A percentile compares a stretch with the other conserved stretches of the same genome.
These are phyloP conservation scores for Columba guinea DNA, from an alignment of 2,797 vertebrate species.

Conservation along the genomic window DNA sequence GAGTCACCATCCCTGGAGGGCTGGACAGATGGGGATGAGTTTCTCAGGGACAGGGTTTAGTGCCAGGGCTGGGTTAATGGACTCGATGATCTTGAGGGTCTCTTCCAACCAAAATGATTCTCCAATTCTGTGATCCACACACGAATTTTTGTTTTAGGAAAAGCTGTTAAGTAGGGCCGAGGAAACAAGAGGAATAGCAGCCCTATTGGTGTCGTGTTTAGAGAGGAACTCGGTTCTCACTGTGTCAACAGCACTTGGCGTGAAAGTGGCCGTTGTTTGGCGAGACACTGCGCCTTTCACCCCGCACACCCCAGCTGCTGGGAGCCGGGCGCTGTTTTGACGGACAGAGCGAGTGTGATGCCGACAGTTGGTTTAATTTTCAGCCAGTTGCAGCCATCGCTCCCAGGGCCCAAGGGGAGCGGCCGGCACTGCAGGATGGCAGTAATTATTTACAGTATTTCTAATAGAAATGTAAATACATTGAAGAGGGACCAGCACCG, in stretches of 20 bases:
- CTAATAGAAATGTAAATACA: not conserved
- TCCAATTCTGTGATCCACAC: too few species aligned
- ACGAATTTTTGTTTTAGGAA: not conserved
- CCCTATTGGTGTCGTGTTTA: slow-evolving; percentile 70
- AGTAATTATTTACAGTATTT: not conserved
- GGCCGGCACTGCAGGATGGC: rapidly evolving
- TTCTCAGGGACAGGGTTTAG: too few species aligned
- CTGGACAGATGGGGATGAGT: too few species aligned
- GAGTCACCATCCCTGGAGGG: too few species aligned
- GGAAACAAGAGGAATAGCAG: slow-evolving; percentile 75
- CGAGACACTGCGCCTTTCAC: slow-evolving; percentile 79
- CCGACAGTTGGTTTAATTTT: slow-evolving; percentile 68
- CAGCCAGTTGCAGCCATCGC: slow-evolving; percentile 71
- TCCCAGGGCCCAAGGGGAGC: not conserved
- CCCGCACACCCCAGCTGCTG: slow-evolving; percentile 75
- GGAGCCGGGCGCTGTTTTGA: slow-evolving; percentile 74
- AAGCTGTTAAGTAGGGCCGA: slow-evolving; percentile 73
- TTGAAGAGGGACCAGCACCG: not conserved
- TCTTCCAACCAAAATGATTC: too few species aligned
- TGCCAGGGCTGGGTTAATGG: too few species aligned
- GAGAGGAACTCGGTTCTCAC: slow-evolving; percentile 80
- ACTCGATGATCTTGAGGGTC: too few species aligned
- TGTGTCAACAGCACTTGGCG: slow-evolving; percentile 77
- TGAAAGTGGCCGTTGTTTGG: slow-evolving; percentile 77
- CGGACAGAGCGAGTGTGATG: slow-evolving; percentile 66